These are phyloP conservation scores for Pseudomyrmex concolor DNA, from an alignment of 1,140 invertebrate genomes.

Conservation along the genomic window DNA sequence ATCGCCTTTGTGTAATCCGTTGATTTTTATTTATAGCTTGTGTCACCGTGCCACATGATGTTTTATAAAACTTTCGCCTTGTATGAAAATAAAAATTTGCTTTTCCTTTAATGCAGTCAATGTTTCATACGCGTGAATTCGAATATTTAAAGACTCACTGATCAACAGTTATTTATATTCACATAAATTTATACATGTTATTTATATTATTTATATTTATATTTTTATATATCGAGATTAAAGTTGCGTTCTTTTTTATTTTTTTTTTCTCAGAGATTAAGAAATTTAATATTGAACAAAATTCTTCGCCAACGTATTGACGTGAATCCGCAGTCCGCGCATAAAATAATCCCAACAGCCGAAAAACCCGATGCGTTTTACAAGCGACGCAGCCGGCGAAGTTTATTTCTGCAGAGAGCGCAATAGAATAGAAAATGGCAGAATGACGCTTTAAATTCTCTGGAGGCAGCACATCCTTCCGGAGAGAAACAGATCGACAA, in stretches of 20 bases:
- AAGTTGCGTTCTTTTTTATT: too few relatives aligned
- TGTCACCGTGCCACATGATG: not conserved
- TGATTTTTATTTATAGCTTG: conserved; percentile 36
- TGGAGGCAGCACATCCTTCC: conserved; percentile 31
- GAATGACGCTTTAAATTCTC: conserved; percentile 64
- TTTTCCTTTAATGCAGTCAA: not conserved
- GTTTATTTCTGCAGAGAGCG: conserved; percentile 44
- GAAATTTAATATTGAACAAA: not conserved
- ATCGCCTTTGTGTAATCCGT: conserved; percentile 13
- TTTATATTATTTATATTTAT: not conserved
- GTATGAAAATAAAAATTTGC: not conserved
- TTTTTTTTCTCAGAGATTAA: not conserved
- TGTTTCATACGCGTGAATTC: not conserved
- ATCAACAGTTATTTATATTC: too few relatives aligned
- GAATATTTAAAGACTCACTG: too few relatives aligned
- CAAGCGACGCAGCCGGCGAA: not conserved
- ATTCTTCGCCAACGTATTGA: not conserved
- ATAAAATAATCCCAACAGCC: conserved; percentile 31
- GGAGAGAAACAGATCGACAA: conserved; percentile 48
- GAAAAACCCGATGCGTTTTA: conserved; percentile 50
- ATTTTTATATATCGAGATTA: too few relatives aligned
- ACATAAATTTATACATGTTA: not conserved
- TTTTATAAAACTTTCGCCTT: conserved; percentile 15
- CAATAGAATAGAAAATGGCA: conserved; percentile 51
- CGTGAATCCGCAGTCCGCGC: not conserved